A percentile compares a stretch with the other conserved stretches of the same genome.
phyloP scores from a whole-genome alignment of 2,113 vertebrate species.

The Xenopus borealis region DNA sequence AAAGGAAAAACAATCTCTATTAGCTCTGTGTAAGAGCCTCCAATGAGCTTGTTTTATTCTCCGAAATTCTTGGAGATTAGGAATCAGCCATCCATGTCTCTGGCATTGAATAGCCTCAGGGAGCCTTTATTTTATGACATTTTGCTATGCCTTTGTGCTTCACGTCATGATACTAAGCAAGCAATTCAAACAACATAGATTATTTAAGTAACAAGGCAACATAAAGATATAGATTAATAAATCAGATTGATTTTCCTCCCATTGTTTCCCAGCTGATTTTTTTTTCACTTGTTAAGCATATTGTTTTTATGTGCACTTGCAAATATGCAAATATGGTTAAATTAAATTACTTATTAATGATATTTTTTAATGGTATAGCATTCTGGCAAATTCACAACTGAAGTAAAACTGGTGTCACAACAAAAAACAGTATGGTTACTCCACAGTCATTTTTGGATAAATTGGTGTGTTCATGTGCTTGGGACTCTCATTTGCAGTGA shows the following conservation, averaged over 20 bases:
- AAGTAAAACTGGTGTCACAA: too few species aligned
- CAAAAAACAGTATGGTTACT: too few species aligned
- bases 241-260: slow-evolving; percentile 18
- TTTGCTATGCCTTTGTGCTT: neutral
- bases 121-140: neutral
- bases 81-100: neutral
- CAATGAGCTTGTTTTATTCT: neutral
- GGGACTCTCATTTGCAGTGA: too few species aligned
- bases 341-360: too few species aligned
- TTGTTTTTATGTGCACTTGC: neutral
- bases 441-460: too few species aligned
- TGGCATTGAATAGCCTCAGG: neutral
- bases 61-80: neutral
- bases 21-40: slow-evolving; percentile 9
- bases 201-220: slow-evolving; percentile 9
- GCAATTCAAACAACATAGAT: slow-evolving; percentile 13
- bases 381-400: too few species aligned
- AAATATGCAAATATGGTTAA: too few species aligned
- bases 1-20: neutral
- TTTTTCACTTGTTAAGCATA: slow-evolving; percentile 10
- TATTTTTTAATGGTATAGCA: too few species aligned
- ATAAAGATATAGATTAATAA: slow-evolving; percentile 11
- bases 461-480: too few species aligned
- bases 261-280: slow-evolving; percentile 18
- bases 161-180: slow-evolving; percentile 7